phyloP scores from a whole-genome alignment of 2,888 invertebrate genomes.

The Orthonevra nobilis region DNA sequence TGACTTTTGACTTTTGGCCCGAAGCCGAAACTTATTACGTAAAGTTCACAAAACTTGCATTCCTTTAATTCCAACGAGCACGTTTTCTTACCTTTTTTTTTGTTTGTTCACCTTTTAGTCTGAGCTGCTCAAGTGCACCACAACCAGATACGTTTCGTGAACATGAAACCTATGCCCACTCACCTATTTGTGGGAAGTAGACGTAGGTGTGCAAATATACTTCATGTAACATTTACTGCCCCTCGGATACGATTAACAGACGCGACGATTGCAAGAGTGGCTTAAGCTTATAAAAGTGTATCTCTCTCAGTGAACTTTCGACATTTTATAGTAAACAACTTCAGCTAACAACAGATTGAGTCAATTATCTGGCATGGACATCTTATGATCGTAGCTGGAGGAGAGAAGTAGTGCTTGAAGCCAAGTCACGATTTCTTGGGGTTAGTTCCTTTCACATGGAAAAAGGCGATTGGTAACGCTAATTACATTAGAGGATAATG shows the following conservation, averaged over 20 bases:
- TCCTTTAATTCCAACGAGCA: no score
- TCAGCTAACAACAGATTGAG: constrained; percentile 16
- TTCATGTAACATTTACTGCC: no score
- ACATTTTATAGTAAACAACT: constrained; percentile 47
- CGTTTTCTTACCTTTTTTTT: no score
- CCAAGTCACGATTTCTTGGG: constrained; percentile 2
- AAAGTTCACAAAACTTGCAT: no score
- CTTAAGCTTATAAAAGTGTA: constrained; percentile 47
- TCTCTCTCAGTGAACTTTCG: constrained; percentile 49
- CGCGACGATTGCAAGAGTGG: constrained; percentile 8
- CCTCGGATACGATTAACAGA: not conserved
- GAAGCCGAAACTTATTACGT: no score
- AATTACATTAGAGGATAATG: not conserved
- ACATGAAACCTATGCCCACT: no score
- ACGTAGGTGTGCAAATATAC: constrained; percentile 9
- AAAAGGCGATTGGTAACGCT: not conserved
- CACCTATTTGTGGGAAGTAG: no score
- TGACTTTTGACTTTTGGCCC: no score
- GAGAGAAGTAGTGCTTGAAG: not conserved
- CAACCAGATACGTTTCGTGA: no score
- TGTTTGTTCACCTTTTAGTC: no score
- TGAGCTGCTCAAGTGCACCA: no score
- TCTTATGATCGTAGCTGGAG: constrained; percentile 2
- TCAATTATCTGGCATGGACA: constrained; percentile 44
- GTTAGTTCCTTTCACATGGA: not conserved